phyloP scores from a whole-genome alignment of 2,797 vertebrate species.

The Pseudochirops cupreus region DNA sequence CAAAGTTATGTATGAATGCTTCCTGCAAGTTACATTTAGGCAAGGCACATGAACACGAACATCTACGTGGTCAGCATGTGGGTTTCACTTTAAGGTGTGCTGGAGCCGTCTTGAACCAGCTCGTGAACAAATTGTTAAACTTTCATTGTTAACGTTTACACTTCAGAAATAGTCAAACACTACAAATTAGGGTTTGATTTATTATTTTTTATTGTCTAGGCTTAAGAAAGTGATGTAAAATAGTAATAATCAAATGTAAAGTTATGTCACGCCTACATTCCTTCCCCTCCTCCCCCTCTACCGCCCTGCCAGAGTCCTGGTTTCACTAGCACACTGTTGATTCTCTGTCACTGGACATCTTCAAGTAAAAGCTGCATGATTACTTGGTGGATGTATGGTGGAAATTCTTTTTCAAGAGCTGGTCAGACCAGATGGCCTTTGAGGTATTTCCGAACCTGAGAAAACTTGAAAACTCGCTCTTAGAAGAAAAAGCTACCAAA shows the following conservation, averaged over 20 bases:
- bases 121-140: background rate
- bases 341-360: background rate
- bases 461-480: background rate
- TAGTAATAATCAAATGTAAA: background rate
- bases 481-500: constrained; percentile 5
- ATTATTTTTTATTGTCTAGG: background rate
- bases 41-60: background rate
- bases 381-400: background rate
- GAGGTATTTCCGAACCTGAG: background rate
- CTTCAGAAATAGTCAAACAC: background rate
- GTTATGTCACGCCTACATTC: background rate
- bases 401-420: background rate
- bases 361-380: background rate
- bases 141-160: background rate
- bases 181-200: background rate
- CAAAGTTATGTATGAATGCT: background rate
- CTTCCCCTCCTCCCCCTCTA: too few species aligned
- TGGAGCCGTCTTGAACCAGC: background rate
- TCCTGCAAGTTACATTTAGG: background rate
- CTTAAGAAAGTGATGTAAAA: background rate
- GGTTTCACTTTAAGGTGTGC: background rate
- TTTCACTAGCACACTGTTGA: background rate
- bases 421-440: background rate
- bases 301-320: background rate
- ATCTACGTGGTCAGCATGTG: too few species aligned